Base-by-base conservation (phyloP, 2,797 vertebrate species). In the Leptoclinus maculatus region DNA sequence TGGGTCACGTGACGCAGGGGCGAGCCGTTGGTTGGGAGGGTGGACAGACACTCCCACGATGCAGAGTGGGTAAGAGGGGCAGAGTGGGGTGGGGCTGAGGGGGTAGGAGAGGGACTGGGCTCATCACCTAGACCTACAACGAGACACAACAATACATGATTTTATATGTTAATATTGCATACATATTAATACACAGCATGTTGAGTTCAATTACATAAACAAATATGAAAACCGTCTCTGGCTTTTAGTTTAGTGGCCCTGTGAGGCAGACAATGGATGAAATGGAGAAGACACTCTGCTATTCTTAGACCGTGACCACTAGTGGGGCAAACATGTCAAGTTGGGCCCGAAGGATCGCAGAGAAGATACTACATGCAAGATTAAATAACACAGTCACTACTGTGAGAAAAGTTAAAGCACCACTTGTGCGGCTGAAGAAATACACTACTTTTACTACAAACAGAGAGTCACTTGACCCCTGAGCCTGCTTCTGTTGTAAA, bases 1-100 rank as follows among this genome's bases (percentile, higher is more conserved):
- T 97, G 95, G 47, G 97, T 98, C 88, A 96, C 95, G 16, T 97
- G 97, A 65, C 93, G 95, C 72, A 98, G 89, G 32, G 97, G 97
- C 23, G 95, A 95, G 70, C 97, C 97, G 2, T 97, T 96, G 73
- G 97, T 98, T 23, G 97, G 97, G 34, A 97, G 94, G 23, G 96
- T 96, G 0, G 96, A 95, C 23, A 98, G 93, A 72, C 95, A 95
- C 88, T 98, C 97, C 94, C 96, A 97, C 29, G 97, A 97, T 64
- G 96, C 95, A 0, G 96, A 95, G 82, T 94, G 95, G 27, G 94
- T 92, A 0, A 96, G 93, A 27, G 94, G 87, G 65, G 93, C 93
- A 3, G 92, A 93, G 91, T 91, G 89, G 2, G 94, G 93, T 0
- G 95, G 94, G 56, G 95, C 95, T 5, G 96, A 87, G 12, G 91